A percentile compares a stretch with the other conserved stretches of the same genome.
phyloP scores from a whole-genome alignment of 2,888 invertebrate species.

The Elmis aenea region DNA sequence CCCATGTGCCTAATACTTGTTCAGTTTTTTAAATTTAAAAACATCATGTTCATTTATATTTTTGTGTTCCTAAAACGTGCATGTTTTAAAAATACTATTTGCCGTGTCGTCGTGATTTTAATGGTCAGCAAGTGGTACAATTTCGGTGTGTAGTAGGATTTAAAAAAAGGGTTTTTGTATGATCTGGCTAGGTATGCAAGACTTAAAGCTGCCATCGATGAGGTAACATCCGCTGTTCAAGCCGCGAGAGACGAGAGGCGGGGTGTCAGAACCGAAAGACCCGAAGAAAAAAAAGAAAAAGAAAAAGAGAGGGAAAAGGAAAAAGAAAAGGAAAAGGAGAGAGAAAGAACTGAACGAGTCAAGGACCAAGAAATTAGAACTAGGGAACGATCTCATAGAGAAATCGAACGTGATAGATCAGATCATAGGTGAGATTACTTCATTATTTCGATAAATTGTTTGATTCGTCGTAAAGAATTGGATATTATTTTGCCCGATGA shows the following conservation, averaged over 20 bases:
- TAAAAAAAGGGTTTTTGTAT: constrained; percentile 3
- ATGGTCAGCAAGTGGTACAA: too few species aligned
- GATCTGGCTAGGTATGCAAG: constrained; percentile 64
- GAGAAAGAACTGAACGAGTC: constrained; percentile 20
- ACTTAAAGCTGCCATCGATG: constrained; percentile 64
- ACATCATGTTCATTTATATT: too few species aligned
- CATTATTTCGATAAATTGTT: neutral
- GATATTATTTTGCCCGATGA: constrained; percentile 4
- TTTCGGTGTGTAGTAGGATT: too few species aligned
- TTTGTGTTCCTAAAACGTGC: too few species aligned
- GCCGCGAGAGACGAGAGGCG: constrained; percentile 53
- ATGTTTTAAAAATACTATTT: too few species aligned
- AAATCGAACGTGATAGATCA: constrained; percentile 16
- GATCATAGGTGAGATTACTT: constrained; percentile 12
- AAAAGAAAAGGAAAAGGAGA: constrained; percentile 24
- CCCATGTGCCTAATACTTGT: too few species aligned
- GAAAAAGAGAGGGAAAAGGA: constrained; percentile 30
- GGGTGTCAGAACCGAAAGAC: constrained; percentile 30
- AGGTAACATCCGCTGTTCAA: constrained; percentile 58
- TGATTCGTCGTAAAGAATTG: too few species aligned
- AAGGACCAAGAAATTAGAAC: constrained; percentile 16
- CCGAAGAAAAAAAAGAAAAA: constrained; percentile 29
- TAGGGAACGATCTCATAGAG: constrained; percentile 11
- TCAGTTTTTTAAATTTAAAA: too few species aligned
- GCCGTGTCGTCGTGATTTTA: too few species aligned